Base-by-base conservation (phyloP, 2,113 vertebrate species). In the Dasyprocta punctata region DNA sequence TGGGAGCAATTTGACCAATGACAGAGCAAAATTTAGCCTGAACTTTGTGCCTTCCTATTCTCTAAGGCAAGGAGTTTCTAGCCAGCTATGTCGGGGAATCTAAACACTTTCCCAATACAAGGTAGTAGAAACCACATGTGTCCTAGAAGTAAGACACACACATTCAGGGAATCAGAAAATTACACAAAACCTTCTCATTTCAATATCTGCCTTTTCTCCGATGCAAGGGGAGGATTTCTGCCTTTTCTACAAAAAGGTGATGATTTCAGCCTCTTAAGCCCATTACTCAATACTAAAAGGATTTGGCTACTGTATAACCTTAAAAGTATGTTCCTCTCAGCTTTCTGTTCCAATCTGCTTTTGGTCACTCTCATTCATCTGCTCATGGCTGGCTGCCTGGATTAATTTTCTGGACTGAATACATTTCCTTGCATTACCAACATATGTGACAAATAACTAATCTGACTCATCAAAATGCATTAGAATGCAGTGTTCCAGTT, bases 401-500 rank as follows among this genome's bases (percentile, higher is more conserved):
- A 98, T 98, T 98, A 97, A 98, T 98, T 98, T 98, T 98, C 97
- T 98, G 94, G 96, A 95, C 96, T 98, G 98, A 98, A 98, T 98
- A 97, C 80, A 97, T 97, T 98, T 98, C 96, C 96, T 98, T 97
- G 97, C 98, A 97, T 98, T 98, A 98, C 92, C 95, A 98, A 98
- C 98, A 96, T 98, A 98, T 98, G 98, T 98, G 98, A 98, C 98
- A 99, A 98, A 98, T 98, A 99, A 99, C 97, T 98, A 98, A 98
- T 98, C 97, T 97, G 98, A 97, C 98, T 98, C 98, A 98, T 98
- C 98, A 98, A 98, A 98, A 98, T 98, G 97, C 98, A 98, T 0
- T 22, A 98, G 97, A 97, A 98, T 98, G 98, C 96, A 98, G 73
- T 87, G 97, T 98, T 99, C 98, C 98, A 98, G 98, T 98, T 98